Percentiles rank a stretch among this genome's conserved stretches.
Evolutionary conservation across 1,140 invertebrate species (phyloP).

Genomic region (Lordiphosa clarofinis): DNA sequence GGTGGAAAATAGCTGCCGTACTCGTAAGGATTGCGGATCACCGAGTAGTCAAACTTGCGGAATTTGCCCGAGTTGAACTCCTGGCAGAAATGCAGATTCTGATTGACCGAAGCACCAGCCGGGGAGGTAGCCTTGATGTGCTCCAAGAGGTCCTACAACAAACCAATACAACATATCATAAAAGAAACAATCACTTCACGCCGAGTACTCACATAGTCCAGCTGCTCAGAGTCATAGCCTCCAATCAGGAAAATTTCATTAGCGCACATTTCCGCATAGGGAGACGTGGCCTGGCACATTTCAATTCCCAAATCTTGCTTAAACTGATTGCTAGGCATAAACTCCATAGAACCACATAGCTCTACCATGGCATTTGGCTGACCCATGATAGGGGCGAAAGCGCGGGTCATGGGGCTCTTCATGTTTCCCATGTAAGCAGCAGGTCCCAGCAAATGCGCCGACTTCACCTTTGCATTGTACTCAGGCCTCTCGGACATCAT

Average conservation of each 20-base stretch:
- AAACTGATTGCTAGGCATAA: conserved; percentile 80
- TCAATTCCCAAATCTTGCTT: conserved; percentile 80
- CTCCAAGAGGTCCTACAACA: conserved; percentile 65
- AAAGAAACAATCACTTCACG: neutral
- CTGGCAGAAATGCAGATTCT: conserved; percentile 81
- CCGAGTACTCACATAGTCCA: conserved; percentile 62
- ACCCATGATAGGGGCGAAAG: conserved; percentile 57
- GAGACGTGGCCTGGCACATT: conserved; percentile 79
- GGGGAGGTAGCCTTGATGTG: conserved; percentile 81
- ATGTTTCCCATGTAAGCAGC: conserved; percentile 80
- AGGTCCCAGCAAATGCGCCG: conserved; percentile 82
- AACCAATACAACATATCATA: neutral
- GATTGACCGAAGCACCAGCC: conserved; percentile 81
- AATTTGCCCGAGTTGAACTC: conserved; percentile 72
- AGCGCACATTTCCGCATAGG: conserved; percentile 80
- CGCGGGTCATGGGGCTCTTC: conserved; percentile 69
- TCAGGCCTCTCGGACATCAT: conserved; percentile 81
- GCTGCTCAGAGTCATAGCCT: conserved; percentile 80
- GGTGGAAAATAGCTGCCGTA: conserved; percentile 81
- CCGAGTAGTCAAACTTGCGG: conserved; percentile 80
- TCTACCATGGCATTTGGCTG: conserved; percentile 75
- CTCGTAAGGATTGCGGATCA: conserved; percentile 78
- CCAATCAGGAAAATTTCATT: conserved; percentile 82
- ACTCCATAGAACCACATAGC: conserved; percentile 81
- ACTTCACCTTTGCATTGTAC: conserved; percentile 82